Evolutionary conservation across 1,140 invertebrate species (phyloP).

Genomic region (Diachasmimorpha longicaudata): DNA sequence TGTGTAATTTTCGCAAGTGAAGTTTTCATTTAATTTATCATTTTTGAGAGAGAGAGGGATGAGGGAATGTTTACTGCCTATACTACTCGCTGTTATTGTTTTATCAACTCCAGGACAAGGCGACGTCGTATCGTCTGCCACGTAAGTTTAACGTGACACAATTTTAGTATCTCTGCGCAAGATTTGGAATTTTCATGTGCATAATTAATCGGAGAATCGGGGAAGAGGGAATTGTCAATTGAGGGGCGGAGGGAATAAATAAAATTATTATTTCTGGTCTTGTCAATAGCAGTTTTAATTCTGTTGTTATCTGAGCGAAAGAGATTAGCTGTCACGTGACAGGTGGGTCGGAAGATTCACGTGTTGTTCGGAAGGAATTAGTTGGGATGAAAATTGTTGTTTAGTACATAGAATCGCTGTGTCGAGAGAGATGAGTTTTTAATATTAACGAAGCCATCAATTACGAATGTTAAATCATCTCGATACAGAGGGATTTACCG

Average conservation of each 20-base stretch:
- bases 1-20: neutral
- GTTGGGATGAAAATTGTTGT: too few species aligned
- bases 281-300: neutral
- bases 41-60: conserved; percentile 27
- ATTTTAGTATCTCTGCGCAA: neutral
- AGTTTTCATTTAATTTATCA: neutral
- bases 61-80: conserved; percentile 45
- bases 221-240: too few species aligned
- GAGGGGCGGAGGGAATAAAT: too few species aligned
- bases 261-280: neutral
- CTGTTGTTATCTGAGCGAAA: neutral
- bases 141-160: conserved; percentile 42
- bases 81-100: conserved; percentile 47
- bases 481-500: too few species aligned
- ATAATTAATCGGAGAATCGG: neutral
- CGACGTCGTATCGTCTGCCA: conserved; percentile 48
- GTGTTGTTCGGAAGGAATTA: neutral
- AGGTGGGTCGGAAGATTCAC: neutral
- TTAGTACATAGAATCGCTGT: too few species aligned
- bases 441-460: too few species aligned
- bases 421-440: too few species aligned
- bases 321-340: conserved; percentile 17
- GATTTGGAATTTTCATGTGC: neutral
- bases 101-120: conserved; percentile 43
- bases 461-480: too few species aligned